These are phyloP conservation scores for Portevinia maculata DNA, from an alignment of 2,888 invertebrate genomes.

Conservation along the genomic window DNA sequence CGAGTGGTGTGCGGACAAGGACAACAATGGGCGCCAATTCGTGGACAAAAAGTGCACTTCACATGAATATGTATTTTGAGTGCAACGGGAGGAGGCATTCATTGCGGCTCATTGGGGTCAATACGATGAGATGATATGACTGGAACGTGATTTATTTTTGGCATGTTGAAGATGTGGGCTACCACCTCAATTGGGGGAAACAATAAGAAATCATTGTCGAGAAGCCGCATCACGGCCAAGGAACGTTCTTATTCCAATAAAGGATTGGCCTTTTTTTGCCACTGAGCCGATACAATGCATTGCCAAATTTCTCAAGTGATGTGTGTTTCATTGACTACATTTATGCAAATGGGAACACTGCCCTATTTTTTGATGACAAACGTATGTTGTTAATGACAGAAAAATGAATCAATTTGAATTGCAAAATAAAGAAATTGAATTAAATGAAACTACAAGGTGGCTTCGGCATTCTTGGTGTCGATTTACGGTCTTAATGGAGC, in stretches of 20 bases:
- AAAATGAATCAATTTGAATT: background rate
- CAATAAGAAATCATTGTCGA: constrained; percentile 42
- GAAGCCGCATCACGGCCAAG: constrained; percentile 46
- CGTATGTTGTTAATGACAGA: background rate
- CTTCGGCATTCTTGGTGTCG: too few species aligned
- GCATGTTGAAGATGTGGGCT: constrained; percentile 22
- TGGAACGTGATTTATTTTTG: constrained; percentile 68
- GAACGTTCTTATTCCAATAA: constrained; percentile 25
- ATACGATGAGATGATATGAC: constrained; percentile 62
- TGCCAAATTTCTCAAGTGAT: background rate
- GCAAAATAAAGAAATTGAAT: too few species aligned
- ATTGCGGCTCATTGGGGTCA: constrained; percentile 48
- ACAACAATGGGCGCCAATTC: constrained; percentile 66
- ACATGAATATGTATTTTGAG: constrained; percentile 31
- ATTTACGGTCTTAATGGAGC: too few species aligned
- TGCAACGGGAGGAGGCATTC: constrained; percentile 36
- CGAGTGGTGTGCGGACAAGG: constrained; percentile 36
- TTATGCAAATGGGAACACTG: background rate
- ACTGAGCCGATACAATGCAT: background rate
- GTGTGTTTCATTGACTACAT: background rate
- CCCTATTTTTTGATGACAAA: background rate
- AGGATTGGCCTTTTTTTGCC: constrained; percentile 17
- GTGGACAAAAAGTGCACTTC: constrained; percentile 3
- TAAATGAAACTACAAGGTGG: too few species aligned
- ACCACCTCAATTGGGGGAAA: background rate